These are phyloP conservation scores for Neoascia interrupta DNA, from an alignment of 2,888 invertebrate genomes.

Conservation along the genomic window DNA sequence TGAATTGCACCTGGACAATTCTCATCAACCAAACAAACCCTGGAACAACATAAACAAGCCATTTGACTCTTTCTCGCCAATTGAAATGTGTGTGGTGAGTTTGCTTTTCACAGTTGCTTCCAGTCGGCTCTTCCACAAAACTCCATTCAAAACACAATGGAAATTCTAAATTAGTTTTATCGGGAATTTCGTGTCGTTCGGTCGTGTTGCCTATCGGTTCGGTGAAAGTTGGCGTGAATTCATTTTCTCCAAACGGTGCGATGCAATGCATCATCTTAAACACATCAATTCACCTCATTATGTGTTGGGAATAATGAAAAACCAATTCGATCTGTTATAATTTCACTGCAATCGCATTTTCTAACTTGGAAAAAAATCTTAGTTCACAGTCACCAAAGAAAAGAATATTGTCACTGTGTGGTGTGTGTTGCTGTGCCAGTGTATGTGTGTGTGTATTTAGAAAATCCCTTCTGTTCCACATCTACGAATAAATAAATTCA, in stretches of 20 bases:
- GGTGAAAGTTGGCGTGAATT: too few species aligned
- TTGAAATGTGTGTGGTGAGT: slow-evolving; percentile 35
- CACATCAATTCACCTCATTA: background rate
- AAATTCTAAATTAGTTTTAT: slow-evolving; percentile 56
- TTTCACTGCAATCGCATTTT: too few species aligned
- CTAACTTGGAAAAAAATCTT: background rate
- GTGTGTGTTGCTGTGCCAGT: slow-evolving; percentile 8
- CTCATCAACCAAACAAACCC: slow-evolving; percentile 35
- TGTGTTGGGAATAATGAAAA: too few species aligned
- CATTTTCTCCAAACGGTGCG: slow-evolving; percentile 6
- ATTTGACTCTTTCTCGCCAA: background rate
- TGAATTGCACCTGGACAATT: background rate
- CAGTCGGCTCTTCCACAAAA: slow-evolving; percentile 11
- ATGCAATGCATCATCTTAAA: slow-evolving; percentile 22
- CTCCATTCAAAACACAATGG: background rate
- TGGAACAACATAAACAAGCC: slow-evolving; percentile 20
- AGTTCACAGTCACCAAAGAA: too few species aligned
- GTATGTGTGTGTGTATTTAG: slow-evolving; percentile 10
- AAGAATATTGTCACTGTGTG: background rate
- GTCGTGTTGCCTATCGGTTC: slow-evolving; percentile 20
- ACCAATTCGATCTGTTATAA: too few species aligned
- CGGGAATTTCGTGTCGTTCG: slow-evolving; percentile 42
- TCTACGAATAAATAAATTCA: slow-evolving; percentile 3
- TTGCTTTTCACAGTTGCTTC: slow-evolving; percentile 10
- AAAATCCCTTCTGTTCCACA: slow-evolving; percentile 34